A percentile compares a stretch with the other conserved stretches of the same genome.
These are phyloP conservation scores for Lichenostomus cassidix DNA, from an alignment of 2,113 vertebrate species.

Conservation along the genomic window DNA sequence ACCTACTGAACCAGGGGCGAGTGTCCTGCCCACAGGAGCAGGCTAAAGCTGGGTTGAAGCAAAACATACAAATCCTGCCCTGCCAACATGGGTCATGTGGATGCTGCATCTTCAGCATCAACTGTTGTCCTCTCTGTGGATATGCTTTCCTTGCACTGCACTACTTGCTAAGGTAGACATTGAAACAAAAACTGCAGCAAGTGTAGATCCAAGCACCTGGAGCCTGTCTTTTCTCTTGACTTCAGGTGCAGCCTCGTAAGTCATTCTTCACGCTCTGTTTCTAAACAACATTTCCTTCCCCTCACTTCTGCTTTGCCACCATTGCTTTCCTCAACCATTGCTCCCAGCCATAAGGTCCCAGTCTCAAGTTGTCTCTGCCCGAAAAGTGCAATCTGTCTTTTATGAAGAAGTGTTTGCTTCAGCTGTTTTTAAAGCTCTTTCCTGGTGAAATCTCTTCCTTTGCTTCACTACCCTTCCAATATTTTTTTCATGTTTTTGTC, in stretches of 20 bases:
- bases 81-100: not conserved
- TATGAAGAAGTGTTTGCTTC: not conserved
- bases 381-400: not conserved
- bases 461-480: not conserved
- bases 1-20: accelerated
- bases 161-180: not conserved
- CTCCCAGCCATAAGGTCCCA: not conserved
- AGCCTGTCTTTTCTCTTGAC: not conserved
- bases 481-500: not conserved
- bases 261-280: not conserved
- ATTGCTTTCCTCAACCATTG: not conserved
- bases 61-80: not conserved
- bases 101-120: not conserved
- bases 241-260: not conserved
- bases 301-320: not conserved
- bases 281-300: not conserved
- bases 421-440: not conserved
- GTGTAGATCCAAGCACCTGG: not conserved
- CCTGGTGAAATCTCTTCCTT: not conserved
- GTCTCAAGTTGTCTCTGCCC: not conserved
- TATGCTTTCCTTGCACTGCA: not conserved
- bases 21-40: not conserved
- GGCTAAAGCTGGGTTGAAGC: not conserved
- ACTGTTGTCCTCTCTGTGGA: not conserved
- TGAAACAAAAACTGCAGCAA: not conserved